Conservation (phyloP, 2,888 invertebrate genomes). For the Pyrrhia umbra region DNA sequence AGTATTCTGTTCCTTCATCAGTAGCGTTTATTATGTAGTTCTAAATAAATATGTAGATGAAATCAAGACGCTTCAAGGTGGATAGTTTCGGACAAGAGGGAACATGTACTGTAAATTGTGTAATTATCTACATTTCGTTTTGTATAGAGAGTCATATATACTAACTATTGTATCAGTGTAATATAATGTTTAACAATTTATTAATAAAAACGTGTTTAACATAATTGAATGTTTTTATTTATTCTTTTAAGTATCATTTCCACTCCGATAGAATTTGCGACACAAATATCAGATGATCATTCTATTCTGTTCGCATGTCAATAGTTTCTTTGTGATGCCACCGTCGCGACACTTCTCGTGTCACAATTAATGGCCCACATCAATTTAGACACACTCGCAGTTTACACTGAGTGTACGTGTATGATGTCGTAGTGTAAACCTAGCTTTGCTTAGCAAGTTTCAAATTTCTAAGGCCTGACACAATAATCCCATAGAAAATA, state of each 20-base stretch:
- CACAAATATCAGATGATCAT: no score
- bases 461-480: no score
- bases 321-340: no score
- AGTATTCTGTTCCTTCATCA: constrained; percentile 35
- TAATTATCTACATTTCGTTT: constrained; percentile 75
- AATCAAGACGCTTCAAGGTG: constrained; percentile 49
- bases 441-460: no score
- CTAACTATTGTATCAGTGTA: constrained; percentile 76
- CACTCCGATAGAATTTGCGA: background rate
- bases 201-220: constrained; percentile 82
- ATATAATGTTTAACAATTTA: constrained; percentile 82
- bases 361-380: no score
- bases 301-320: no score
- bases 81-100: constrained; percentile 37
- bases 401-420: no score
- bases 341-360: no score
- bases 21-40: constrained; percentile 26
- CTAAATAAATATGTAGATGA: constrained; percentile 13
- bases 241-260: background rate
- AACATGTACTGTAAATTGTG: constrained; percentile 73
- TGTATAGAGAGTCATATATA: constrained; percentile 87
- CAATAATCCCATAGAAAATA: no score
- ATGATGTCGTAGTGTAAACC: no score
- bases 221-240: constrained; percentile 21
- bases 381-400: no score